phyloP scores from a whole-genome alignment of 1,140 invertebrate species.

The Onthophagus taurus region DNA sequence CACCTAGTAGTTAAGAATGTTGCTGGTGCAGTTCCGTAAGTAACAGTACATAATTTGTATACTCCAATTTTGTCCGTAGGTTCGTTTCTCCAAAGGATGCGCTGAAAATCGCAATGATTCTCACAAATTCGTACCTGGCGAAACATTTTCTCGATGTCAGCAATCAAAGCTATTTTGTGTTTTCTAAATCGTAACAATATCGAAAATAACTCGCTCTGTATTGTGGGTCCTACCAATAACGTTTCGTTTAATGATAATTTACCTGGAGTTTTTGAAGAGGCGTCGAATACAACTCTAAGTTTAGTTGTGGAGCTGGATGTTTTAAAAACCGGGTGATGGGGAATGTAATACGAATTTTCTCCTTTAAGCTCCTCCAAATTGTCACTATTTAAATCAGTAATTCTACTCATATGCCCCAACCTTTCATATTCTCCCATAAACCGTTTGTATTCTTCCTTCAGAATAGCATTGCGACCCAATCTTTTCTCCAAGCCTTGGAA shows the following conservation, averaged over 20 bases:
- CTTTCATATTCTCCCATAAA: no score
- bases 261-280: slow-evolving; percentile 19
- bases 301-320: slow-evolving; percentile 28
- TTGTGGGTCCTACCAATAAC: slow-evolving; percentile 18
- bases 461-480: no score
- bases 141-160: slow-evolving; percentile 38
- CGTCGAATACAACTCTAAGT: slow-evolving; percentile 25
- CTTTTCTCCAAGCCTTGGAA: no score
- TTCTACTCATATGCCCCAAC: no score
- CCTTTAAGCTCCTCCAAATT: no score
- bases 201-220: slow-evolving; percentile 22
- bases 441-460: no score
- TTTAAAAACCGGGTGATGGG: slow-evolving; percentile 33
- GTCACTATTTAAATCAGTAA: no score
- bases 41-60: slow-evolving; percentile 18
- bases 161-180: slow-evolving; percentile 29
- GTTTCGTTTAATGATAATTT: slow-evolving; percentile 24
- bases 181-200: slow-evolving; percentile 36
- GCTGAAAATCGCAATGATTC: slow-evolving; percentile 27
- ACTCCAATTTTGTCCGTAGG: slow-evolving; percentile 17
- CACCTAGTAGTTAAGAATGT: slow-evolving; percentile 22
- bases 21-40: slow-evolving; percentile 16
- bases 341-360: slow-evolving; percentile 11
- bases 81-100: slow-evolving; percentile 35
- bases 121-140: slow-evolving; percentile 26